A percentile compares a stretch with the other conserved stretches of the same genome.
phyloP scores from a whole-genome alignment of 2,797 vertebrate species.

The Mionectes olivaceus region DNA sequence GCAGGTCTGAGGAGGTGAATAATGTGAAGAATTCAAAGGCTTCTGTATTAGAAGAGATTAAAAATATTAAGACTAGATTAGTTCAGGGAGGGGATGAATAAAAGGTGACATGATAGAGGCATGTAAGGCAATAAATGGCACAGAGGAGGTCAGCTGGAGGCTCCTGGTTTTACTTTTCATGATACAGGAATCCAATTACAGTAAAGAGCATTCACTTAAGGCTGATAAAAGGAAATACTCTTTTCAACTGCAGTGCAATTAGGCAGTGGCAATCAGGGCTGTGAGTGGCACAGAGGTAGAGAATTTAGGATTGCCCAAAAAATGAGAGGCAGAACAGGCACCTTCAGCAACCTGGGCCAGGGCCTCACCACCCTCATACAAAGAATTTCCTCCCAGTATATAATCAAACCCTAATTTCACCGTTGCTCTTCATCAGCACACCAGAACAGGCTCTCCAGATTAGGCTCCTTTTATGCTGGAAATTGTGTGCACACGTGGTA shows the following conservation, averaged over 20 bases:
- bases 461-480: not conserved
- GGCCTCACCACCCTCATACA: accelerated
- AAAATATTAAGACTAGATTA: not conserved
- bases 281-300: not conserved
- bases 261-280: not conserved
- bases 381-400: not conserved
- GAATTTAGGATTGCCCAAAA: not conserved
- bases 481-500: not conserved
- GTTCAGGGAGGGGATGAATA: not conserved
- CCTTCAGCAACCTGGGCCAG: not conserved
- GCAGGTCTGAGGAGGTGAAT: not conserved
- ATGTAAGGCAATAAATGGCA: not conserved
- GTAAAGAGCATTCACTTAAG: not conserved
- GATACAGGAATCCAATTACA: not conserved
- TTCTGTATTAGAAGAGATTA: not conserved
- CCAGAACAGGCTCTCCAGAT: not conserved
- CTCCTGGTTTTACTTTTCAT: not conserved
- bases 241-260: not conserved
- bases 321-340: not conserved
- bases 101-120: not conserved
- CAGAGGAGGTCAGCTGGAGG: not conserved
- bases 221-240: not conserved
- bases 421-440: not conserved
- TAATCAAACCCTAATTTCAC: not conserved
- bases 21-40: not conserved